Percentiles rank a stretch among this genome's conserved stretches.
Evolutionary conservation across 1,140 invertebrate genomes (phyloP).

Genomic region (Hirudo medicinalis): DNA sequence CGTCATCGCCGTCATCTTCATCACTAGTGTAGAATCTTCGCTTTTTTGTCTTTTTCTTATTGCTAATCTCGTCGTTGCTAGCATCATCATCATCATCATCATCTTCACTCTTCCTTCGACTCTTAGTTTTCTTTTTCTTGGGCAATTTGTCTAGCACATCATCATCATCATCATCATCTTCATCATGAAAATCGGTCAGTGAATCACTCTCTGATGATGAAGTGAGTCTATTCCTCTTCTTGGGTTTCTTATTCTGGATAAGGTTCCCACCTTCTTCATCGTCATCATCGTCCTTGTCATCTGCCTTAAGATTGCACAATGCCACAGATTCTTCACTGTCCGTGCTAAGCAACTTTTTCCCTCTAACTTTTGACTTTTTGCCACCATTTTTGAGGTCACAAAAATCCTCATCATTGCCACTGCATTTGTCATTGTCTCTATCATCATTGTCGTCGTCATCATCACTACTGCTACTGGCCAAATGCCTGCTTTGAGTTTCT

Average conservation of each 20-base stretch:
- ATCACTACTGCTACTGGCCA: background rate
- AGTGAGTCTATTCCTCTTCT: background rate
- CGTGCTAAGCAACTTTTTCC: too few relatives aligned
- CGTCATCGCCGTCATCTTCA: background rate
- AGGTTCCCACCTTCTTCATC: background rate
- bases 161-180: background rate
- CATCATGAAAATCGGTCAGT: background rate
- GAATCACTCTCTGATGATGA: background rate
- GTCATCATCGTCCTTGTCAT: background rate
- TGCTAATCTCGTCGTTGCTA: background rate
- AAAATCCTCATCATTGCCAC: background rate
- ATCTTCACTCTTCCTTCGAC: background rate
- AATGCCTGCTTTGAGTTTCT: too few relatives aligned
- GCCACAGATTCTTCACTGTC: background rate
- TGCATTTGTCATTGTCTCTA: background rate
- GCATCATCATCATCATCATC: background rate
- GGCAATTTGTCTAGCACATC: background rate
- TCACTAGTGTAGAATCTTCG: background rate
- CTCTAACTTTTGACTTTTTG: too few relatives aligned
- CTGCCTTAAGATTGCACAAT: background rate
- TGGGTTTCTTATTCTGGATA: background rate
- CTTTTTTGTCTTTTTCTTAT: background rate
- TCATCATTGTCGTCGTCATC: constrained; percentile 4
- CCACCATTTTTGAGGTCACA: too few relatives aligned
- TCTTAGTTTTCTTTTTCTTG: too few relatives aligned